Conservation (phyloP, 2,797 vertebrate species). For the Odontamblyopus rebecca region DNA sequence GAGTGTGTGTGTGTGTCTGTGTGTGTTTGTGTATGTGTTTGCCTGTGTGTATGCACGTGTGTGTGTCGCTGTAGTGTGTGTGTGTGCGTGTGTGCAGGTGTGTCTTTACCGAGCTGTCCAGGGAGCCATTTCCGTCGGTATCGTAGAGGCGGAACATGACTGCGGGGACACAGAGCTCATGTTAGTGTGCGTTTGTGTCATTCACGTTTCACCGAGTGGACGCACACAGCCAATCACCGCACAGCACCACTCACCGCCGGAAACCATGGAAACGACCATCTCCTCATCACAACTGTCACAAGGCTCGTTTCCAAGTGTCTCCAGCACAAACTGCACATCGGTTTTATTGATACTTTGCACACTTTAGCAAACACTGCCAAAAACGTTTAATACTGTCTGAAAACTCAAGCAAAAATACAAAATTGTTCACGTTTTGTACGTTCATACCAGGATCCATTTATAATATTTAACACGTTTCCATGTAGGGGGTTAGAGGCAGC, state of each 20-base stretch:
- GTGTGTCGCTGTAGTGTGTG: too few species aligned
- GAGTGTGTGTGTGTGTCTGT: too few species aligned
- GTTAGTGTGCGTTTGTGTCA: neutral
- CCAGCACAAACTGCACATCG: too few species aligned
- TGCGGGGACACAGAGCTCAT: constrained; percentile 62
- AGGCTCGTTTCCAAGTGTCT: neutral
- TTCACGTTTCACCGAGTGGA: neutral
- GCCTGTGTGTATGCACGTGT: too few species aligned
- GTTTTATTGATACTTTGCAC: neutral
- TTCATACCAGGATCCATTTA: too few species aligned
- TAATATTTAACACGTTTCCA: neutral
- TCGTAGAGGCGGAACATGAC: constrained; percentile 98
- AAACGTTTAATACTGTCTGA: too few species aligned
- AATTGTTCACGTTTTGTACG: too few species aligned
- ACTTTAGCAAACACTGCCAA: too few species aligned
- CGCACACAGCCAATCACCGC: neutral
- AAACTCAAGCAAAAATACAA: too few species aligned
- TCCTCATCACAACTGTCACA: constrained; percentile 9
- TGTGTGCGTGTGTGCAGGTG: too few species aligned
- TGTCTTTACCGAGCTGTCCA: constrained; percentile 90
- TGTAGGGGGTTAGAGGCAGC: neutral
- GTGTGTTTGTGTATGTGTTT: too few species aligned
- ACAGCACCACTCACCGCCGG: constrained; percentile 34
- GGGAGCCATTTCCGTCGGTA: constrained; percentile 90
- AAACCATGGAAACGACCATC: constrained; percentile 63